Evolutionary conservation across 2,888 invertebrate genomes (phyloP).

Genomic region (Microchrysa polita): DNA sequence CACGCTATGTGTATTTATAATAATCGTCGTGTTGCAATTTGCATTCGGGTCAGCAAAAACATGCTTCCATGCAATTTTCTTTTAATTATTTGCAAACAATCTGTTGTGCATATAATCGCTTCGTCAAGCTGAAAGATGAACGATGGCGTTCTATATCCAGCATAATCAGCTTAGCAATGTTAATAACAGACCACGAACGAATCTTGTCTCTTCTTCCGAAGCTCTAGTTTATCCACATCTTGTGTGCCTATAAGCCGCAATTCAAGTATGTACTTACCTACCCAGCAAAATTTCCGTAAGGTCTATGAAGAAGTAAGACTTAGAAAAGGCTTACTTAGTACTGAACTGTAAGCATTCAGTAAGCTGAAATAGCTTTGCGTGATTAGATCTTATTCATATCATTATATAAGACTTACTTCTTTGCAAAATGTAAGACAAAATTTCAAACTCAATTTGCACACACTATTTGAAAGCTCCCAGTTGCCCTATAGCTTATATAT

Average conservation of each 20-base stretch:
- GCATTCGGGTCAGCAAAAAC: neutral
- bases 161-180: neutral
- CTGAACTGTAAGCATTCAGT: no score
- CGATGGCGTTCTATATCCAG: neutral
- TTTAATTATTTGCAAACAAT: neutral
- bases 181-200: neutral
- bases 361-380: no score
- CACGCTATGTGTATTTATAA: no score
- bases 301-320: no score
- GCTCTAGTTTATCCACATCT: neutral
- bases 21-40: neutral
- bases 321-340: no score
- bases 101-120: neutral
- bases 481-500: no score
- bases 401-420: no score
- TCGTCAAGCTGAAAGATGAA: neutral
- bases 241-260: neutral
- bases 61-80: constrained; percentile 3
- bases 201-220: neutral
- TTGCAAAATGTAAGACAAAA: no score
- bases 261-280: neutral
- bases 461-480: no score
- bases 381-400: no score
- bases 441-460: no score
- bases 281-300: no score